Percentiles rank a stretch among this genome's conserved stretches.
Evolutionary conservation across 1,140 invertebrate genomes (phyloP).

Genomic region (Neodiprion lecontei): DNA sequence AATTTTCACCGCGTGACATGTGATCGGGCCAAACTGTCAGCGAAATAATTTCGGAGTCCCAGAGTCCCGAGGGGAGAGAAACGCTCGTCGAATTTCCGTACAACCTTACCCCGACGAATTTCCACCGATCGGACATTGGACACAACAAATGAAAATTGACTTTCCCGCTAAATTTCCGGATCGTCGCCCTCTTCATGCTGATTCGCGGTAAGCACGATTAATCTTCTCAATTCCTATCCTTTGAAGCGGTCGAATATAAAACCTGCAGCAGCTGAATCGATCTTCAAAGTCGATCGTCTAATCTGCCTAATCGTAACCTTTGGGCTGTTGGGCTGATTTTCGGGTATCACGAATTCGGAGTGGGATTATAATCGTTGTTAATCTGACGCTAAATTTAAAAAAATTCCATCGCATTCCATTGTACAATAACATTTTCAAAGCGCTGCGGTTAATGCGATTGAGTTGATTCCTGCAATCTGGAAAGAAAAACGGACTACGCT

Average conservation of each 20-base stretch:
- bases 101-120: neutral
- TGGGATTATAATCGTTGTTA: too few species aligned
- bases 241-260: too few species aligned
- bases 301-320: too few species aligned
- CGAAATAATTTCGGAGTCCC: neutral
- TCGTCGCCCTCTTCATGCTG: neutral
- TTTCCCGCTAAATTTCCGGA: neutral
- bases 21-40: neutral
- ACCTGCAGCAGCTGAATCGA: too few species aligned
- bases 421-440: neutral
- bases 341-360: too few species aligned
- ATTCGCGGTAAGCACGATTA: neutral
- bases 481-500: neutral
- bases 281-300: too few species aligned
- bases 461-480: neutral
- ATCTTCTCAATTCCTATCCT: too few species aligned
- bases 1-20: neutral
- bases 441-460: neutral
- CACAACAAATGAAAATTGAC: neutral
- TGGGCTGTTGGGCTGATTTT: too few species aligned
- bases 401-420: neutral
- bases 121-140: neutral
- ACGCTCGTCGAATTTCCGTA: neutral
- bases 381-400: neutral
- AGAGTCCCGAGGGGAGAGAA: neutral